Percentiles rank a stretch among this genome's conserved stretches.
phyloP scores from a whole-genome alignment of 2,113 vertebrate species.

The Lethenteron reissneri region DNA sequence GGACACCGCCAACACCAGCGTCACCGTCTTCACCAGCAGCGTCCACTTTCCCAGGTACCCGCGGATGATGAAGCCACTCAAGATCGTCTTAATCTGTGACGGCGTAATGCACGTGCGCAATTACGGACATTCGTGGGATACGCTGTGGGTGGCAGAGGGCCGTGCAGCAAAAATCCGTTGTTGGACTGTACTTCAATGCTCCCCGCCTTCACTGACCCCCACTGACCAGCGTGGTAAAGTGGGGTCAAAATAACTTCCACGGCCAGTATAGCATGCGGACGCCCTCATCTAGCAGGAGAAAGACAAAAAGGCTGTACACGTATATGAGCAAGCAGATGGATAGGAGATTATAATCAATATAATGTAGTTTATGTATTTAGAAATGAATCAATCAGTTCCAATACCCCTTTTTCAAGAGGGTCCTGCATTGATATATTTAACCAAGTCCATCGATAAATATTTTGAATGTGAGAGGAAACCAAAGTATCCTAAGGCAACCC shows the following conservation, averaged over 20 bases:
- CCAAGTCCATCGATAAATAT: not conserved
- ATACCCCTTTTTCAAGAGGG: not conserved
- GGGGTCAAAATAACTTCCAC: too few species aligned
- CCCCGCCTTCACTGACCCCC: too few species aligned
- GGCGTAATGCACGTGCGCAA: too few species aligned
- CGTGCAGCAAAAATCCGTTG: too few species aligned
- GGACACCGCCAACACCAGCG: slow-evolving; percentile 76
- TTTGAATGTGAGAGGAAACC: slow-evolving; percentile 31
- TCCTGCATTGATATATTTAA: not conserved
- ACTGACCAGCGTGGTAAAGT: too few species aligned
- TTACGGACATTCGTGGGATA: too few species aligned
- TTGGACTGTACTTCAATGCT: too few species aligned
- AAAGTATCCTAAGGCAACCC: slow-evolving; percentile 75
- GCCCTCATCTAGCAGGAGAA: slow-evolving; percentile 11
- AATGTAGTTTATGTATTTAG: not conserved
- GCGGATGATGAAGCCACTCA: slow-evolving; percentile 89
- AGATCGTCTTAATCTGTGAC: slow-evolving; percentile 84
- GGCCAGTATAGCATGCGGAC: too few species aligned
- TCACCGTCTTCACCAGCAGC: slow-evolving; percentile 74
- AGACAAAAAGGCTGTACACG: not conserved
- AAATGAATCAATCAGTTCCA: not conserved
- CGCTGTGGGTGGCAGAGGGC: too few species aligned
- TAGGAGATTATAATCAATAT: not conserved
- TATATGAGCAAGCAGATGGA: not conserved
- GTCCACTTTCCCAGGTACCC: slow-evolving; percentile 96